phyloP scores from a whole-genome alignment of 2,888 invertebrate genomes.

The Hyles lineata region DNA sequence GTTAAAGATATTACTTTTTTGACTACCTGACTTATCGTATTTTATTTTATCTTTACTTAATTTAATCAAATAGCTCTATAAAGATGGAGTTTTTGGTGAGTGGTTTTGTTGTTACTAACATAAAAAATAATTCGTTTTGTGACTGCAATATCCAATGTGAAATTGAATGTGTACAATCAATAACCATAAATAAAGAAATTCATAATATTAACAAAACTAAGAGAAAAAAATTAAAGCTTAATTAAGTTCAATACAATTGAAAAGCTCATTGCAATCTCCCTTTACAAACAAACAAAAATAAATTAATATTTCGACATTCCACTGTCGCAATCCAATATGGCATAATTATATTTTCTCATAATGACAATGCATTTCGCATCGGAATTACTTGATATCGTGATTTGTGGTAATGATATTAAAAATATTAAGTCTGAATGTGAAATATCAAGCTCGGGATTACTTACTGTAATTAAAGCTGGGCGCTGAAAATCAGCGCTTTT shows the following conservation, averaged over 20 bases:
- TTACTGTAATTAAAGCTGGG: background rate
- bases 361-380: background rate
- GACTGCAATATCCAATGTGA: too few relatives aligned
- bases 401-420: background rate
- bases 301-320: background rate
- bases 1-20: too few relatives aligned
- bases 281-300: background rate
- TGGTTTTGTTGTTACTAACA: too few relatives aligned
- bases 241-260: background rate
- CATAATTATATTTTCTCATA: background rate
- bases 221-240: background rate
- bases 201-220: background rate
- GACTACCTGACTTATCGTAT: too few relatives aligned
- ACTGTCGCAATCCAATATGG: background rate
- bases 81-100: too few relatives aligned
- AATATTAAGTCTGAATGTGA: background rate
- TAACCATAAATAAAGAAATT: background rate
- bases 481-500: too few relatives aligned
- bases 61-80: too few relatives aligned
- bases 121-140: too few relatives aligned
- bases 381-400: background rate
- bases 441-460: background rate
- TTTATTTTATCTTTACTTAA: too few relatives aligned
- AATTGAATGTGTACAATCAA: too few relatives aligned
- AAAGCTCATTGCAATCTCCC: background rate